phyloP scores from a whole-genome alignment of 2,113 vertebrate genomes.

The Barbus barbus region DNA sequence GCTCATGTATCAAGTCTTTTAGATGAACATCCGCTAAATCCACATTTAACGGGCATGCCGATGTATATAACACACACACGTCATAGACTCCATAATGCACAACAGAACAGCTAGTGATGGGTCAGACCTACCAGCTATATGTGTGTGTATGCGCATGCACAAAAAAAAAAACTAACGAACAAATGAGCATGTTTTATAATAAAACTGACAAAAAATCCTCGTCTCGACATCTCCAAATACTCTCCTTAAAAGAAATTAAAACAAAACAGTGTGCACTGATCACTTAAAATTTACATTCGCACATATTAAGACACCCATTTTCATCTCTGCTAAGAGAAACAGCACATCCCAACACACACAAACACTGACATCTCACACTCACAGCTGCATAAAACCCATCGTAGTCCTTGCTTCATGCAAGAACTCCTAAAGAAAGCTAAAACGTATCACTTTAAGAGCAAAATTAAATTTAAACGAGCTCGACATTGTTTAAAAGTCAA shows the following conservation, averaged over 20 bases:
- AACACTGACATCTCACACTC: slow-evolving; percentile 23
- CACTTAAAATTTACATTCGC: slow-evolving; percentile 24
- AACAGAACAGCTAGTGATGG: slow-evolving; percentile 6
- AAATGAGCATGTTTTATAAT: not conserved
- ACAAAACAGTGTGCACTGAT: slow-evolving; percentile 27
- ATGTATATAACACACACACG: slow-evolving; percentile 31
- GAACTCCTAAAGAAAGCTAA: slow-evolving; percentile 38
- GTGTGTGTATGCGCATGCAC: not conserved
- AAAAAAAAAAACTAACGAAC: not conserved
- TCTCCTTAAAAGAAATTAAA: slow-evolving; percentile 34
- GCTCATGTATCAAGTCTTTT: slow-evolving; percentile 20
- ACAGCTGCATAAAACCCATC: slow-evolving; percentile 43
- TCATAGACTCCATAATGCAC: slow-evolving; percentile 14
- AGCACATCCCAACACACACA: not conserved
- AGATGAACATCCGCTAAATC: slow-evolving; percentile 47
- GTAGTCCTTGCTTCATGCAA: slow-evolving; percentile 12
- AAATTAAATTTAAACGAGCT: slow-evolving; percentile 38
- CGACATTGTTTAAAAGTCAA: slow-evolving; percentile 37
- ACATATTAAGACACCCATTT: slow-evolving; percentile 19
- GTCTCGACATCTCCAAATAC: not conserved
- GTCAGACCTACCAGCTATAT: not conserved
- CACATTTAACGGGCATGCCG: slow-evolving; percentile 30
- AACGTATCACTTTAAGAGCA: slow-evolving; percentile 47
- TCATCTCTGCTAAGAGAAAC: slow-evolving; percentile 20
- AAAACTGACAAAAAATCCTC: not conserved